phyloP scores from a whole-genome alignment of 1,140 invertebrate species.

The Anoplophora glabripennis region DNA sequence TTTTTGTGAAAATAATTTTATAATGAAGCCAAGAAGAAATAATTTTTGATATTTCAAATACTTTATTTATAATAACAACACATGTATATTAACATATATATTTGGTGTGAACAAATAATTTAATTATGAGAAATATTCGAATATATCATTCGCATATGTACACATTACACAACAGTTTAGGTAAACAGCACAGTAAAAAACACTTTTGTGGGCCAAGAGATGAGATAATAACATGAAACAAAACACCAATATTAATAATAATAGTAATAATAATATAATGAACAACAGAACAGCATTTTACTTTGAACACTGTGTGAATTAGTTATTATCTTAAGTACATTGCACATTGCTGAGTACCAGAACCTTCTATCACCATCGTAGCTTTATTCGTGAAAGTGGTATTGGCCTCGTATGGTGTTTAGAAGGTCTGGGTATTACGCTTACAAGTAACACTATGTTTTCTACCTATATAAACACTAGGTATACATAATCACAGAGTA shows the following conservation, averaged over 20 bases:
- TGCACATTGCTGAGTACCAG: conserved; percentile 25
- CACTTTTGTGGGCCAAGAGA: conserved; percentile 13
- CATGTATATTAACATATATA: conserved; percentile 49
- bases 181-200: conserved; percentile 39
- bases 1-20: background rate
- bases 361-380: too few species aligned
- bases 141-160: conserved; percentile 40
- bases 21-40: background rate
- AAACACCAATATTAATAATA: conserved; percentile 2
- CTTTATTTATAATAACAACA: conserved; percentile 44
- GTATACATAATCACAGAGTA: conserved; percentile 45
- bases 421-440: background rate
- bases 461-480: conserved; percentile 38
- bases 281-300: conserved; percentile 17
- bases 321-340: conserved; percentile 22
- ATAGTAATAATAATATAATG: conserved; percentile 13
- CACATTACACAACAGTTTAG: conserved; percentile 42
- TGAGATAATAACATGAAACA: conserved; percentile 7
- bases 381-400: conserved; percentile 1
- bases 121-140: conserved; percentile 37
- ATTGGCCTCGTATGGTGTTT: background rate
- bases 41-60: conserved; percentile 10
- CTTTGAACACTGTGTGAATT: conserved; percentile 19
- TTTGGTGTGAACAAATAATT: conserved; percentile 48
- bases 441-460: conserved; percentile 30